These are phyloP conservation scores for Meganola albula DNA, from an alignment of 2,888 invertebrate species.

Conservation along the genomic window DNA sequence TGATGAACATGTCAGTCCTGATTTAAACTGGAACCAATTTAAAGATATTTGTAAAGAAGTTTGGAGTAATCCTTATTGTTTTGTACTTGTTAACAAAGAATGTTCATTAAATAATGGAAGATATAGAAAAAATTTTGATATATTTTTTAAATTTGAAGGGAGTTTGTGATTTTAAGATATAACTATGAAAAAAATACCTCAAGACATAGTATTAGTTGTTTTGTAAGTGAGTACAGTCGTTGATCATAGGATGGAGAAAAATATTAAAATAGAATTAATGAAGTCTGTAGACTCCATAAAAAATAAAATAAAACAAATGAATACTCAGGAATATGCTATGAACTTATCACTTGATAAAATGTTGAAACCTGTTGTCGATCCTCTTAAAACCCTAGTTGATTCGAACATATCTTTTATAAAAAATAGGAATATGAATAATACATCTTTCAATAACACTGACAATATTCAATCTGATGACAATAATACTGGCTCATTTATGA, in stretches of 20 bases:
- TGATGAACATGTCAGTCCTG: conserved; percentile 28
- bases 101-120: conserved; percentile 6
- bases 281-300: no score
- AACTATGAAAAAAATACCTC: no score
- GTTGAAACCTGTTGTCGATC: conserved; percentile 6
- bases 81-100: conserved; percentile 9
- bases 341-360: conserved; percentile 3
- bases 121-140: conserved; percentile 12
- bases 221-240: no score
- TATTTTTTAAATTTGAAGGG: no score
- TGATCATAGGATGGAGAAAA: no score
- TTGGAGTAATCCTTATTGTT: conserved; percentile 5
- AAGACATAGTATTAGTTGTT: no score
- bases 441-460: background rate
- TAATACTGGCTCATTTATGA: no score
- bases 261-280: no score
- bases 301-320: no score
- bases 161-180: no score
- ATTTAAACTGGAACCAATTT: conserved; percentile 25
- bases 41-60: conserved; percentile 5
- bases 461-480: background rate
- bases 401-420: conserved; percentile 3
- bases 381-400: conserved; percentile 2
- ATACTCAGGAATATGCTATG: no score
- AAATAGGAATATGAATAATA: background rate